Conservation (phyloP, 2,888 invertebrate species). For the Tethea ocularis region DNA sequence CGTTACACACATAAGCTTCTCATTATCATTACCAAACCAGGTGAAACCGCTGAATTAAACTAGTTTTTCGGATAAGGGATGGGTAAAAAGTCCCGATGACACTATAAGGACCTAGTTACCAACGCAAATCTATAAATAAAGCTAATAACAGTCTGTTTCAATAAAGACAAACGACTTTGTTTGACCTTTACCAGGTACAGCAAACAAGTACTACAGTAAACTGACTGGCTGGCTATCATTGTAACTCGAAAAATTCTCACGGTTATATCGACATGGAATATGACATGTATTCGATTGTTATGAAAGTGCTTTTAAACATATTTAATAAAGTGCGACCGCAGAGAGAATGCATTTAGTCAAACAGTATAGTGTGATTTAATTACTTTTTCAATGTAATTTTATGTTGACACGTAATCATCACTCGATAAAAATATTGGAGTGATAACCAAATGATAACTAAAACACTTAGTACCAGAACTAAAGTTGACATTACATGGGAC, state of each 20-base stretch:
- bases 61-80: background rate
- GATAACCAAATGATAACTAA: background rate
- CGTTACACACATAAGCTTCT: background rate
- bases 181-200: background rate
- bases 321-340: too few relatives aligned
- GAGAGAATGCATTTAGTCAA: too few relatives aligned
- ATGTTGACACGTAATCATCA: background rate
- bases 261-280: background rate
- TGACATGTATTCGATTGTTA: too few relatives aligned
- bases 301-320: too few relatives aligned
- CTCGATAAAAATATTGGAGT: background rate
- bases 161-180: slow-evolving; percentile 4
- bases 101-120: too few relatives aligned
- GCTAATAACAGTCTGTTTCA: background rate
- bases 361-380: background rate
- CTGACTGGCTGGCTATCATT: background rate
- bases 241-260: background rate
- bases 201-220: background rate
- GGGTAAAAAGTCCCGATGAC: background rate
- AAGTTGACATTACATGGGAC: slow-evolving; percentile 5
- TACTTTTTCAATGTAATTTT: too few relatives aligned
- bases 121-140: slow-evolving; percentile 5
- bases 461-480: background rate
- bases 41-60: background rate
- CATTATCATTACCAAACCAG: too few relatives aligned